phyloP scores from a whole-genome alignment of 37 sponge, comb jelly and placozoan genomes.

The Oscarella lobularis region DNA sequence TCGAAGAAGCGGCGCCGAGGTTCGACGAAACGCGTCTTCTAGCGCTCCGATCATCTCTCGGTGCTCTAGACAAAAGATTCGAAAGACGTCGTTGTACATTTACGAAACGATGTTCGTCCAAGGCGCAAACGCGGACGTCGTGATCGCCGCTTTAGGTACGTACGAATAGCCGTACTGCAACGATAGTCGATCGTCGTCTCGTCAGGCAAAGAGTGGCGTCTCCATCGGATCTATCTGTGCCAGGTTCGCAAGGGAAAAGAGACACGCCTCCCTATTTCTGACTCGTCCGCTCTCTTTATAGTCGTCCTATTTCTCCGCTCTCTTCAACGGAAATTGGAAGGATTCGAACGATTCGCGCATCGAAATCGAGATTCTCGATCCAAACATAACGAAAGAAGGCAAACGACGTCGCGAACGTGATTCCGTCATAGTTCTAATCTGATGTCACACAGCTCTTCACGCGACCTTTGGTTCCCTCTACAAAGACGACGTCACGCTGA shows the following conservation, averaged over 20 bases:
- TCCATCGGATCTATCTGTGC: constrained; percentile 50
- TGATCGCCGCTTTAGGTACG: constrained; percentile 47
- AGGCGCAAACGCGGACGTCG: constrained; percentile 45
- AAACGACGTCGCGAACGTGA: background rate
- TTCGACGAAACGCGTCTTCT: too few species aligned
- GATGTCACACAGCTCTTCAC: constrained; percentile 30
- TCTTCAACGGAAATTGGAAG: constrained; percentile 52
- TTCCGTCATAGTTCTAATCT: background rate
- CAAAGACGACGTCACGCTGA: constrained; percentile 33
- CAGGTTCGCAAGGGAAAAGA: constrained; percentile 28
- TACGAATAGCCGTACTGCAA: too few species aligned
- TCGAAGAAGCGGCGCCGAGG: too few species aligned
- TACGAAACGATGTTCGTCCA: constrained; percentile 40
- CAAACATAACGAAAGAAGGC: constrained; percentile 49
- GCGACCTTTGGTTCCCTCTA: constrained; percentile 66
- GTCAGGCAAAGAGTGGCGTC: constrained; percentile 51
- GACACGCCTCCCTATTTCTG: too few species aligned
- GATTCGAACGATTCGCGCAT: constrained; percentile 21
- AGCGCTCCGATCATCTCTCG: too few species aligned
- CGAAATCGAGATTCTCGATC: constrained; percentile 42
- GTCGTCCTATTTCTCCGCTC: constrained; percentile 52
- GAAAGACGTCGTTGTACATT: constrained; percentile 47
- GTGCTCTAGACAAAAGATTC: constrained; percentile 32
- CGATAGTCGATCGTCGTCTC: too few species aligned
- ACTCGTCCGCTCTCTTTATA: constrained; percentile 3